Conservation (phyloP, 2,797 vertebrate genomes). For the Periophthalmus magnuspinnatus region DNA sequence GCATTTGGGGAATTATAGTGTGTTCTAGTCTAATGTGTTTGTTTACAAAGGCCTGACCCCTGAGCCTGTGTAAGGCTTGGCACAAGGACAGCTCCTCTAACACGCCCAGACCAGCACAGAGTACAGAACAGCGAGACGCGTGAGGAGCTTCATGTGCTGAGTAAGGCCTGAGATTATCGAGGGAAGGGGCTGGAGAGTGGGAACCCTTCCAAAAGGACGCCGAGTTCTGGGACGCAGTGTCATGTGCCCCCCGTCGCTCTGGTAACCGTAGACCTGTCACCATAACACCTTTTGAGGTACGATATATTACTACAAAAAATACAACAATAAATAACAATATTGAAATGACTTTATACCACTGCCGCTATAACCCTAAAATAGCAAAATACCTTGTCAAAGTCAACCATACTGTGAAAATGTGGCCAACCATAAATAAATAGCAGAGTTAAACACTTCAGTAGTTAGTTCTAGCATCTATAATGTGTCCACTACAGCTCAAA, state of each 20-base stretch:
- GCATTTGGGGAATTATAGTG: background rate
- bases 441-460: no score
- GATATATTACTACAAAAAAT: no score
- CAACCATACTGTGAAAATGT: no score
- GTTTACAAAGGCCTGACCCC: conserved; percentile 45
- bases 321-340: no score
- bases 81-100: conserved; percentile 72
- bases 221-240: conserved; percentile 67
- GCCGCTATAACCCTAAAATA: no score
- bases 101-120: conserved; percentile 35
- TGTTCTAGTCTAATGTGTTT: conserved; percentile 22
- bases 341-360: no score
- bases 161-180: conserved; percentile 57
- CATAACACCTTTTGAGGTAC: no score
- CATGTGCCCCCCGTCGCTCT: conserved; percentile 70
- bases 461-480: no score
- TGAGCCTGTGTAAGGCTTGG: conserved; percentile 43
- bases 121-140: conserved; percentile 22
- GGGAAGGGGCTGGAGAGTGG: conserved; percentile 44
- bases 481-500: no score
- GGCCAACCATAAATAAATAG: no score
- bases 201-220: conserved; percentile 69
- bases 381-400: no score
- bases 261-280: conserved; percentile 43
- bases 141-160: conserved; percentile 59